Evolutionary conservation across 2,888 invertebrate species (phyloP).

Genomic region (Bugula neritina): DNA sequence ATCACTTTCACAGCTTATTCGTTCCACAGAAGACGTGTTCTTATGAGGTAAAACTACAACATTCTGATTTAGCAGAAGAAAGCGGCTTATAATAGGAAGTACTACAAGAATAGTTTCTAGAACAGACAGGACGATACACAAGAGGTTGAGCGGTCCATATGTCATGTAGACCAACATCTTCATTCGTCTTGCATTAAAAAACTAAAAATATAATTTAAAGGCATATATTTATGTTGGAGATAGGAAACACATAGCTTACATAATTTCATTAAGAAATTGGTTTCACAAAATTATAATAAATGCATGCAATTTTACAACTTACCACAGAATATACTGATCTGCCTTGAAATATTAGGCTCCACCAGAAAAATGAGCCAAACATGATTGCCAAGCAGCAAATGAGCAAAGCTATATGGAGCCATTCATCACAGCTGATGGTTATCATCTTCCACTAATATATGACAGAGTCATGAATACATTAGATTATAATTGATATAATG

Average conservation of each 20-base stretch:
- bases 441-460: slow-evolving; percentile 3
- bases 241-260: too few species aligned
- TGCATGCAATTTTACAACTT: not conserved
- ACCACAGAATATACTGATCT: not conserved
- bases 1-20: not conserved
- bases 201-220: too few species aligned
- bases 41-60: not conserved
- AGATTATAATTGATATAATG: too few species aligned
- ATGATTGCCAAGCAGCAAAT: not conserved
- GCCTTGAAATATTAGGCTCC: not conserved
- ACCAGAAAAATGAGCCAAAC: not conserved
- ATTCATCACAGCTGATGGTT: slow-evolving; percentile 1
- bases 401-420: not conserved
- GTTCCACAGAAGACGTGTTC: not conserved
- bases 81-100: not conserved
- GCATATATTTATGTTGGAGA: too few species aligned
- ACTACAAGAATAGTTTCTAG: not conserved
- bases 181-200: not conserved
- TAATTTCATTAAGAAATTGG: not conserved
- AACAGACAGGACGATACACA: not conserved
- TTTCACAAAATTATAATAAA: not conserved
- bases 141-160: slow-evolving; percentile 5
- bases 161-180: not conserved
- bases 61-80: not conserved
- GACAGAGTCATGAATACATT: not conserved